Percentiles rank a stretch among this genome's conserved stretches.
phyloP scores from a whole-genome alignment of 1,140 invertebrate species.

The Oscheius sp. region DNA sequence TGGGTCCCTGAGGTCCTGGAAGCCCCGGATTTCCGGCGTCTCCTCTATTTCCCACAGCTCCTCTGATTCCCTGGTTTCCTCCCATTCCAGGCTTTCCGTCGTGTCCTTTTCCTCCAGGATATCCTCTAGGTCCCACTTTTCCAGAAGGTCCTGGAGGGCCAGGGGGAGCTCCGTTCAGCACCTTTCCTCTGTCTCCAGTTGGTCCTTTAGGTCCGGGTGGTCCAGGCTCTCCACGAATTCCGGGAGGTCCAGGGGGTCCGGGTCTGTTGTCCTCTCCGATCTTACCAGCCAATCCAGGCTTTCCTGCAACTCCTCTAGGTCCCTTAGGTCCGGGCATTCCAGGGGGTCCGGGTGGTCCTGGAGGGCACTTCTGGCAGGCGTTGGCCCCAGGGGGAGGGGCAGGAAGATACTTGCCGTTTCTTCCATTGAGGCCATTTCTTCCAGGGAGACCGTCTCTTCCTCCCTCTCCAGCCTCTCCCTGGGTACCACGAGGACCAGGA shows the following conservation, averaged over 20 bases:
- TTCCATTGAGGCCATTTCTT: constrained; percentile 31
- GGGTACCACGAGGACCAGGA: constrained; percentile 38
- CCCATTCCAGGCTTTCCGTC: constrained; percentile 28
- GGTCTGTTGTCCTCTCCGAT: constrained; percentile 36
- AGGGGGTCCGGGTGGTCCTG: constrained; percentile 32
- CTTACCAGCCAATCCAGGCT: constrained; percentile 25
- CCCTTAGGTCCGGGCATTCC: constrained; percentile 22
- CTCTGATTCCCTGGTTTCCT: constrained; percentile 31
- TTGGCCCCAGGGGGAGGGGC: constrained; percentile 53
- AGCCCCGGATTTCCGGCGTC: constrained; percentile 40
- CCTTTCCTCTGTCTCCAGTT: constrained; percentile 43
- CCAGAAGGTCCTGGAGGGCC: constrained; percentile 40
- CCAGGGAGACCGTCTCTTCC: constrained; percentile 44
- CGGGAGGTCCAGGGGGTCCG: constrained; percentile 41
- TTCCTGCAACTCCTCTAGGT: constrained; percentile 45
- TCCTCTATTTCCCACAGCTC: constrained; percentile 36
- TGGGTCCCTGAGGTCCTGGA: constrained; percentile 39
- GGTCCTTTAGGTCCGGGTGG: constrained; percentile 42
- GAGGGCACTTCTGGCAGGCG: constrained; percentile 51
- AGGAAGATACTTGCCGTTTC: constrained; percentile 52
- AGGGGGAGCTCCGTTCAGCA: constrained; percentile 44
- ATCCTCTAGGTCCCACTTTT: constrained; percentile 15
- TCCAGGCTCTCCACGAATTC: constrained; percentile 44
- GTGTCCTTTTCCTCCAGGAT: constrained; percentile 9
- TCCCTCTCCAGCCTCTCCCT: constrained; percentile 44